A percentile compares a stretch with the other conserved stretches of the same genome.
These are phyloP conservation scores for Parotocinclus haroldoi DNA, from an alignment of 2,797 vertebrate species.

Conservation along the genomic window DNA sequence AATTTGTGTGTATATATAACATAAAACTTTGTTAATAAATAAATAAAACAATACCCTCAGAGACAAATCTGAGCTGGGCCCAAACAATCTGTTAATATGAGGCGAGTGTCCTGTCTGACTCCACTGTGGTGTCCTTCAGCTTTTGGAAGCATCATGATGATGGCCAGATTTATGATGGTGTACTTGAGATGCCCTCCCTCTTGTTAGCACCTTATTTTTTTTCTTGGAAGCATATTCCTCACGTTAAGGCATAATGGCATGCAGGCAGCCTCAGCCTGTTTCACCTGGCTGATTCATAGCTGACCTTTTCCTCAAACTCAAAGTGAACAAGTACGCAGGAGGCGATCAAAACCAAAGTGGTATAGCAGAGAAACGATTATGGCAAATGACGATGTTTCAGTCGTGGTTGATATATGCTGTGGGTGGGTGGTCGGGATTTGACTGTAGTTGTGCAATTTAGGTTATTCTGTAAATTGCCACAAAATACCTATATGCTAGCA, in stretches of 20 bases:
- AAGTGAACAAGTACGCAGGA: slow-evolving; percentile 1
- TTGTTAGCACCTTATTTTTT: background rate
- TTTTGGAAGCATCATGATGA: background rate
- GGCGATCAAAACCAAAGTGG: background rate
- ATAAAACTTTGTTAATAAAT: too few species aligned
- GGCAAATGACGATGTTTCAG: slow-evolving; percentile 1
- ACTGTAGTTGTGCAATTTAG: too few species aligned
- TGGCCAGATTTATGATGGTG: slow-evolving; percentile 21
- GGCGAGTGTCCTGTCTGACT: slow-evolving; percentile 6
- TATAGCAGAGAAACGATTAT: background rate
- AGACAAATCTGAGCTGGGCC: slow-evolving; percentile 6
- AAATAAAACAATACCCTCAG: too few species aligned
- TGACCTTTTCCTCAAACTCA: slow-evolving; percentile 25
- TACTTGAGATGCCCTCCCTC: slow-evolving; percentile 22
- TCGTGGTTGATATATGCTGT: background rate
- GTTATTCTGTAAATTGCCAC: too few species aligned
- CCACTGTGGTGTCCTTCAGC: slow-evolving; percentile 13
- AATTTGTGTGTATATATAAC: too few species aligned
- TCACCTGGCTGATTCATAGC: slow-evolving; percentile 7
- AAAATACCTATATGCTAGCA: too few species aligned
- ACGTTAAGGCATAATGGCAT: slow-evolving; percentile 2
- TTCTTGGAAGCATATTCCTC: background rate
- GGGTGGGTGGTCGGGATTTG: too few species aligned
- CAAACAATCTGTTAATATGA: slow-evolving; percentile 37
- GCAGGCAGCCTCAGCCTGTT: background rate